These are phyloP conservation scores for Aporophyla lueneburgensis DNA, from an alignment of 2,888 invertebrate species.

Conservation along the genomic window DNA sequence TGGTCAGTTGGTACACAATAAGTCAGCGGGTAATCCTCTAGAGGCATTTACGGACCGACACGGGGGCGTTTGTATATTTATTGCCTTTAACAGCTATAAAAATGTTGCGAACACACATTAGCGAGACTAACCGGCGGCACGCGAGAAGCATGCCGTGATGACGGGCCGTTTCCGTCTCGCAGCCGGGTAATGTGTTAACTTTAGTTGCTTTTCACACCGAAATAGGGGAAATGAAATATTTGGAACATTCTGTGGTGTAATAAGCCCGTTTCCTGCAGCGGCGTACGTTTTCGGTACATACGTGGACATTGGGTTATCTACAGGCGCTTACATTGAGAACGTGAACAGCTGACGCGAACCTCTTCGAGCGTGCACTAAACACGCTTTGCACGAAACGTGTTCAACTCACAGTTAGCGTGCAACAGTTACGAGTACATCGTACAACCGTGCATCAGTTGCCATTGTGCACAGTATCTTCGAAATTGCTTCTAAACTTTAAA, in stretches of 20 bases:
- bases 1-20: constrained; percentile 72
- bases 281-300: constrained; percentile 17
- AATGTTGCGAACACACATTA: constrained; percentile 85
- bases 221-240: constrained; percentile 68
- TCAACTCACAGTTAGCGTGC: constrained; percentile 40
- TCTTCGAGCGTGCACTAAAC: constrained; percentile 22
- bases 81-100: constrained; percentile 83
- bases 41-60: constrained; percentile 65
- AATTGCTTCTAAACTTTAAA: neutral
- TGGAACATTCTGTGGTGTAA: constrained; percentile 58
- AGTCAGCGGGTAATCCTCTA: constrained; percentile 74
- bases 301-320: constrained; percentile 24
- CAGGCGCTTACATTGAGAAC: constrained; percentile 26
- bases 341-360: constrained; percentile 50
- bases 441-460: constrained; percentile 27
- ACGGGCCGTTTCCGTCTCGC: constrained; percentile 65
- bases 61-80: constrained; percentile 75
- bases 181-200: constrained; percentile 66
- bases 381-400: constrained; percentile 41
- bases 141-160: constrained; percentile 81
- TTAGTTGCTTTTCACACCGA: constrained; percentile 65
- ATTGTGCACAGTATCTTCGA: constrained; percentile 8
- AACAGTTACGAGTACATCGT: constrained; percentile 33
- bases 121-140: constrained; percentile 82
- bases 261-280: constrained; percentile 25